Evolutionary conservation across 1,140 invertebrate species (phyloP).

Genomic region (Periplaneta americana): DNA sequence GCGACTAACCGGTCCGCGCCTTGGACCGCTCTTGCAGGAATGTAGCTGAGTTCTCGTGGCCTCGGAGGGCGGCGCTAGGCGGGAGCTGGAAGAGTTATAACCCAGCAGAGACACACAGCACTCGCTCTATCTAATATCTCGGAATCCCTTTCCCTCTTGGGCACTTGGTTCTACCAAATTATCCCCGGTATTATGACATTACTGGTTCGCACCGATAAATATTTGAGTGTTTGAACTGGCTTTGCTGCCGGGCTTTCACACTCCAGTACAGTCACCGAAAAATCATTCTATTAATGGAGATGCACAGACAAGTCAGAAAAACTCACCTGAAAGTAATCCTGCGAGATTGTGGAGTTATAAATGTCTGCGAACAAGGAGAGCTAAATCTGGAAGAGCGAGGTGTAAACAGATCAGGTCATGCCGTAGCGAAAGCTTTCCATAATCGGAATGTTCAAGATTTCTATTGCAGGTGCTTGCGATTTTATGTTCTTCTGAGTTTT

Average conservation of each 20-base stretch:
- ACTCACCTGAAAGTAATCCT: not conserved
- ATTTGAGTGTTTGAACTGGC: not conserved
- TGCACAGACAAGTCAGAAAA: not conserved
- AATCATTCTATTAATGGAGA: not conserved
- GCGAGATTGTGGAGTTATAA: not conserved
- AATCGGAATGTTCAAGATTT: no score
- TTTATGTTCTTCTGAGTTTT: no score
- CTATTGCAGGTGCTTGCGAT: no score
- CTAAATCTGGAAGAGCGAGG: no score
- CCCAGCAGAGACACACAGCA: not conserved
- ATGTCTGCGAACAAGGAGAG: no score
- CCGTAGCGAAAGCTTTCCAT: no score
- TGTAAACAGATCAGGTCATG: no score
- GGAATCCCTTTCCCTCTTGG: not conserved
- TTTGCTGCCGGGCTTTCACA: not conserved
- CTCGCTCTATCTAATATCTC: not conserved
- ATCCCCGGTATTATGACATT: not conserved
- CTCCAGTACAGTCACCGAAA: not conserved
- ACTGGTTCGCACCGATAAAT: not conserved
- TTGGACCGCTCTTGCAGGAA: no score
- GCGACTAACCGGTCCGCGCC: no score
- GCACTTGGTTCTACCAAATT: not conserved
- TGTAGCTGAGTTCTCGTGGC: no score
- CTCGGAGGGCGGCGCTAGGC: not conserved
- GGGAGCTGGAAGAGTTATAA: not conserved